phyloP scores from a whole-genome alignment of 2,888 invertebrate genomes.

The Phaedon cochleariae region DNA sequence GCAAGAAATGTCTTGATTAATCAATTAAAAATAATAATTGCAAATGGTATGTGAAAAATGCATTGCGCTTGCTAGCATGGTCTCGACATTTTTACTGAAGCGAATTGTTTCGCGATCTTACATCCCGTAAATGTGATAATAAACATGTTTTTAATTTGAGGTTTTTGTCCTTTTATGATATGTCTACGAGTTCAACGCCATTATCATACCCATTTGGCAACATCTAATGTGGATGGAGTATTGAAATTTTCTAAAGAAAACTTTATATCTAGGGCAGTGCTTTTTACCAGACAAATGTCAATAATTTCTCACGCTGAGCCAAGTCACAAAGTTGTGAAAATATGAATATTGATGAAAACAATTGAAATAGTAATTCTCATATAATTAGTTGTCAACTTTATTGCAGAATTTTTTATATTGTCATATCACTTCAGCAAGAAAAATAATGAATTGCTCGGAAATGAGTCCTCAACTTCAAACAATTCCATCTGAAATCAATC shows the following conservation, averaged over 20 bases:
- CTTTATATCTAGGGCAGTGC: conserved; percentile 26
- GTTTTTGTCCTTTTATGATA: conserved; percentile 53
- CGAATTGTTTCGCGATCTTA: conserved; percentile 38
- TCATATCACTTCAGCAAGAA: not conserved
- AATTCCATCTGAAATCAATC: too few species aligned
- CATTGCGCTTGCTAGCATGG: conserved; percentile 39
- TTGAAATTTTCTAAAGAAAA: conserved; percentile 24
- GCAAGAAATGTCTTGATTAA: conserved; percentile 35
- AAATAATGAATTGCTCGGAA: not conserved
- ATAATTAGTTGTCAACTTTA: not conserved
- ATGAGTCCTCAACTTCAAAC: not conserved
- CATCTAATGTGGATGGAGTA: conserved; percentile 23
- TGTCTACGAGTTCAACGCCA: conserved; percentile 35
- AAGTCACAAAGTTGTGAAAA: not conserved
- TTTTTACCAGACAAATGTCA: conserved; percentile 40
- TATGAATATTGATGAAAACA: not conserved
- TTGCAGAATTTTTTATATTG: not conserved
- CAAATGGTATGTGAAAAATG: conserved; percentile 43
- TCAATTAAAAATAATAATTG: conserved; percentile 24
- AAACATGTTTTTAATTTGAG: conserved; percentile 60
- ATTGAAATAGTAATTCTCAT: not conserved
- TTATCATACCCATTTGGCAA: conserved; percentile 42
- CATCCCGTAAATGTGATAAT: conserved; percentile 60
- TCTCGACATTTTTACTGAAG: conserved; percentile 33
- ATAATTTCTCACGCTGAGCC: conserved; percentile 39